These are phyloP conservation scores for Myrmecobius fasciatus DNA, from an alignment of 2,113 vertebrate species.

Conservation along the genomic window DNA sequence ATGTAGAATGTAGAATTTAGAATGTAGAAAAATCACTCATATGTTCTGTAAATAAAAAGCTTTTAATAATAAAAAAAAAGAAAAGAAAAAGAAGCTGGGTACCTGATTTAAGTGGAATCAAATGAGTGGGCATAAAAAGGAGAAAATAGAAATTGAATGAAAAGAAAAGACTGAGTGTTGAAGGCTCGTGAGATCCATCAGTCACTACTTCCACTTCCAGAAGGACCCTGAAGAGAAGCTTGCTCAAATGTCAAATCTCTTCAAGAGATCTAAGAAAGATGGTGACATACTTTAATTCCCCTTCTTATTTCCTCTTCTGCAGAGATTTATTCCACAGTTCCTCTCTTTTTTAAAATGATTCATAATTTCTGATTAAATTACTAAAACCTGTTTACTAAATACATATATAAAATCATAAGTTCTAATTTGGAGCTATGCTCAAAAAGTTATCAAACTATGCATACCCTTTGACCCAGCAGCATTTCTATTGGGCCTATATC, in stretches of 20 bases:
- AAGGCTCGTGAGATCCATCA: background rate
- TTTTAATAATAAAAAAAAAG: too few relatives aligned
- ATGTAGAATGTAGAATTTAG: too few relatives aligned
- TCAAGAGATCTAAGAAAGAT: background rate
- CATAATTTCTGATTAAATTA: background rate
- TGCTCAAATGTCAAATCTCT: background rate
- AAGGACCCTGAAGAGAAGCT: background rate
- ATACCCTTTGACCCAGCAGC: too few relatives aligned
- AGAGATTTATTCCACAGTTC: background rate
- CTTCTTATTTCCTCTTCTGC: background rate
- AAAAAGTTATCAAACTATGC: too few relatives aligned
- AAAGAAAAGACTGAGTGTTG: background rate
- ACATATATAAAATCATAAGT: background rate
- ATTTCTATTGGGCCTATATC: too few relatives aligned
- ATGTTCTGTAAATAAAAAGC: too few relatives aligned
- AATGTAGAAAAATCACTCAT: too few relatives aligned
- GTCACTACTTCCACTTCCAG: background rate
- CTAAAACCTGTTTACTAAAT: background rate
- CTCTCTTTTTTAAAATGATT: background rate
- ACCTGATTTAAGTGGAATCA: background rate
- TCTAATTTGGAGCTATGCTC: too few relatives aligned
- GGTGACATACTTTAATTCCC: background rate
- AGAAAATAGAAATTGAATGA: background rate
- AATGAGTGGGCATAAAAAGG: background rate
- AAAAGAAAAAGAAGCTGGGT: background rate